Evolutionary conservation across 2,113 vertebrate genomes (phyloP).

Genomic region (Eidolon helvum): DNA sequence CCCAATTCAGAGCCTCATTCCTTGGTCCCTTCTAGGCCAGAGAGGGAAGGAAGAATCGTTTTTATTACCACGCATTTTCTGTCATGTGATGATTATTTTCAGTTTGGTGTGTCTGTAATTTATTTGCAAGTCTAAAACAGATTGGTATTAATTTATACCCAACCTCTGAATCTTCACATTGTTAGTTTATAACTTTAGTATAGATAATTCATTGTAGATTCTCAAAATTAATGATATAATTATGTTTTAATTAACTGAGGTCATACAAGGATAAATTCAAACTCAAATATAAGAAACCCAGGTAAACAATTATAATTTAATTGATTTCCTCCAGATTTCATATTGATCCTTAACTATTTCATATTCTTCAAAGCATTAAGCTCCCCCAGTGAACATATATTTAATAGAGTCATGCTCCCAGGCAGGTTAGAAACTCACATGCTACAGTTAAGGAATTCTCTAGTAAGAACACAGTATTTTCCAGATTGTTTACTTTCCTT

Average conservation of each 20-base stretch:
- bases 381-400: not conserved
- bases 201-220: not conserved
- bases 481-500: not conserved
- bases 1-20: not conserved
- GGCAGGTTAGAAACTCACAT: not conserved
- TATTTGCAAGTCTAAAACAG: slow-evolving; percentile 11
- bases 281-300: not conserved
- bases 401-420: not conserved
- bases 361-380: not conserved
- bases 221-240: not conserved
- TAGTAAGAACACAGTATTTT: not conserved
- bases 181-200: not conserved
- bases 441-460: not conserved
- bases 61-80: not conserved
- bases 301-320: not conserved
- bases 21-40: not conserved
- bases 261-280: not conserved
- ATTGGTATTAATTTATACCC: not conserved
- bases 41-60: not conserved
- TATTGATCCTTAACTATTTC: not conserved
- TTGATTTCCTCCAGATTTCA: not conserved
- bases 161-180: not conserved
- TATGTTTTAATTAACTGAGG: slow-evolving; percentile 2
- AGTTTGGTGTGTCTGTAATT: not conserved
- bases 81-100: not conserved